phyloP scores from a whole-genome alignment of 2,113 vertebrate species.

The Tupaia chinensis region DNA sequence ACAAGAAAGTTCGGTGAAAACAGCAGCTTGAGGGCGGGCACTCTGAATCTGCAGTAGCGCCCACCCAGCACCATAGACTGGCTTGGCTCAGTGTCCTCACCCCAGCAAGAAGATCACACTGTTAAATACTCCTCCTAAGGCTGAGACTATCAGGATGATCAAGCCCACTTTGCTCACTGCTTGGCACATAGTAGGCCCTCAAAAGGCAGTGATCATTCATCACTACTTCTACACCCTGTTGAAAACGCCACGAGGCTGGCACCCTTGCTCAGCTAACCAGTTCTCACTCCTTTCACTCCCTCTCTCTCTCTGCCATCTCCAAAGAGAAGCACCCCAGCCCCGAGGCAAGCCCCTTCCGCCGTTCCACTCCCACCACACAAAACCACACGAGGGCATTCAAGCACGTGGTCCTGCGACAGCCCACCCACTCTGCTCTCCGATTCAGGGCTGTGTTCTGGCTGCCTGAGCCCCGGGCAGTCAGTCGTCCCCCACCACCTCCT shows the following conservation, averaged over 20 bases:
- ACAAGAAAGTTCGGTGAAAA: not conserved
- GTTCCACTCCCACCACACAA: not conserved
- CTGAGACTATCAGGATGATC: not conserved
- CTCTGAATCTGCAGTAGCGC: not conserved
- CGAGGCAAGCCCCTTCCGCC: too few species aligned
- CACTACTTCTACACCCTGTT: not conserved
- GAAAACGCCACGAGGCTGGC: accelerated
- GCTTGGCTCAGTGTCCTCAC: not conserved
- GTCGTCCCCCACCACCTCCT: not conserved
- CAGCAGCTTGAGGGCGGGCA: not conserved
- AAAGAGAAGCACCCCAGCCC: not conserved
- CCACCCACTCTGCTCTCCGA: not conserved
- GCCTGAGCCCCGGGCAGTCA: not conserved
- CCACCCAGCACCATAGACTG: accelerated
- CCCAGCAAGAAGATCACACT: not conserved
- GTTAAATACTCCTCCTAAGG: accelerated
- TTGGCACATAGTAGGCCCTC: not conserved
- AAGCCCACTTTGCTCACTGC: too few species aligned
- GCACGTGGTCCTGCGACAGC: not conserved
- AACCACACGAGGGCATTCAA: not conserved
- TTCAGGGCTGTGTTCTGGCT: not conserved
- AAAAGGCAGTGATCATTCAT: not conserved
- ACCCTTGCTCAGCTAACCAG: not conserved
- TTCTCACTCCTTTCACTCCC: not conserved
- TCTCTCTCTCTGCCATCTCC: not conserved